A percentile compares a stretch with the other conserved stretches of the same genome.
phyloP scores from a whole-genome alignment of 1,140 invertebrate species.

The Camponotus pennsylvanicus region DNA sequence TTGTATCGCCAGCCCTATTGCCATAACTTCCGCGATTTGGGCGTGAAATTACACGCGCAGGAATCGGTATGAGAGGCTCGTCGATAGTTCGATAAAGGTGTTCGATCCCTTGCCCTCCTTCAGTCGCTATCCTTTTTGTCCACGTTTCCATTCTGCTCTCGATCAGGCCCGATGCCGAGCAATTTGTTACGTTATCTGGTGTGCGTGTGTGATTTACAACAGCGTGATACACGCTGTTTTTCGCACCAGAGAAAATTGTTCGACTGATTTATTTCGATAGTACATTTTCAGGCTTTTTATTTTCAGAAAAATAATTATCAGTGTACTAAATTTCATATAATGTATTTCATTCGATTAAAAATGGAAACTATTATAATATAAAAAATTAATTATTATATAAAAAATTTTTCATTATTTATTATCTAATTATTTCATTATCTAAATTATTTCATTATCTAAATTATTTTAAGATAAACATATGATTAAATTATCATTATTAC shows the following conservation, averaged over 20 bases:
- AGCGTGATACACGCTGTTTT: slow-evolving; percentile 34
- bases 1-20: slow-evolving; percentile 68
- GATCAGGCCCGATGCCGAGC: slow-evolving; percentile 17
- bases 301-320: slow-evolving; percentile 1
- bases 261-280: slow-evolving; percentile 24
- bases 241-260: slow-evolving; percentile 31
- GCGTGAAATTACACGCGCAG: slow-evolving; percentile 74
- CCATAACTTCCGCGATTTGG: slow-evolving; percentile 75
- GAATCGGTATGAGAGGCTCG: slow-evolving; percentile 61
- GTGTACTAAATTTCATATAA: not conserved
- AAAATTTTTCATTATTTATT: too few species aligned
- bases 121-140: slow-evolving; percentile 1
- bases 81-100: slow-evolving; percentile 67
- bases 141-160: slow-evolving; percentile 38
- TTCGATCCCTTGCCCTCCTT: slow-evolving; percentile 41
- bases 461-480: not conserved
- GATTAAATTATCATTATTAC: slow-evolving; percentile 11
- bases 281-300: not conserved
- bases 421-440: too few species aligned
- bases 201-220: slow-evolving; percentile 31
- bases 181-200: slow-evolving; percentile 55
- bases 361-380: not conserved
- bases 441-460: too few species aligned
- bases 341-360: not conserved
- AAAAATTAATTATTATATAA: too few species aligned